Evolutionary conservation across 1,140 invertebrate genomes (phyloP), one percentile per base, ranked within the genome.

Genomic region (Triops longicaudatus): DNA sequence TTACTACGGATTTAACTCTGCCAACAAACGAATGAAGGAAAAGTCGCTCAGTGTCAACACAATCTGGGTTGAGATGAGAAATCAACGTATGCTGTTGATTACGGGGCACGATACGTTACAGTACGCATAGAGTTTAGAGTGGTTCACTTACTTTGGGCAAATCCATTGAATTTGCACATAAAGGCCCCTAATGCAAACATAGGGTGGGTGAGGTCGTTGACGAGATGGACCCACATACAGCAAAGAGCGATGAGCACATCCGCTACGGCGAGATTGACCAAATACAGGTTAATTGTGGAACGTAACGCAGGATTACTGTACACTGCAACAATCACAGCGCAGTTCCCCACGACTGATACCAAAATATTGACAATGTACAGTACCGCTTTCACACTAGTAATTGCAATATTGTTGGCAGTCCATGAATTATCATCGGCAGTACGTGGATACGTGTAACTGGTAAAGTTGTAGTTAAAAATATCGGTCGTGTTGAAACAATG

Each of bases 161-260:
- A 87, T 1, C 84, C 83, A 78, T 87, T 86, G 72, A 87, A 83
- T 78, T 86, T 86, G 81, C 86, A 87, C 76, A 87, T 81, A 79
- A 86, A 84, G 1, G 81, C 82, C 1, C 86, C 85, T 1, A 87
- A 79, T 0, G 84, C 80, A 77, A 81, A 84, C n/a, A 80, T 72
- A 2, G 82, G 82, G 26, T 81, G 50, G 0, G 81, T 82, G 14
- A 84, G 75, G 72, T 83, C 80, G 17, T 83, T 81, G 3, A 85
- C 83, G 73, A 87, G 78, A 75, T 86, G 85, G 5, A 86, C 82
- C 86, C 86, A 87, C 84, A 86, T 86, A 73, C 85, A 86, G 26
- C 83, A 83, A 1, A 83, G 12, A 0, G 83, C 84, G 26, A 87
- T 85, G 73, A 85, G 76, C 0, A 86, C 77, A 79, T 86, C 85